Evolutionary conservation across 2,113 vertebrate species (phyloP), one percentile per base, ranked within the genome.

Genomic region (Arvicanthis niloticus): DNA sequence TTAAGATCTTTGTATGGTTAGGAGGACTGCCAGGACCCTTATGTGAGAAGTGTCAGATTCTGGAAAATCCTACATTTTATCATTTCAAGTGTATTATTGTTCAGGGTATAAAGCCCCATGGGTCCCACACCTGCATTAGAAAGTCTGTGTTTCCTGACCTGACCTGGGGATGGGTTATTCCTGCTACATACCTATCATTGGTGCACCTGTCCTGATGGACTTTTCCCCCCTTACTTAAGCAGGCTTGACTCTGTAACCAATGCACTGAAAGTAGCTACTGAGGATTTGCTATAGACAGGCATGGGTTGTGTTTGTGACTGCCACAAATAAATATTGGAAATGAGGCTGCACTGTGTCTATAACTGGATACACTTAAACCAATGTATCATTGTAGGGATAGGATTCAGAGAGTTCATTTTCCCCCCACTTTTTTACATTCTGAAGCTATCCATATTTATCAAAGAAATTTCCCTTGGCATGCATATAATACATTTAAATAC

Each of bases 361-460:
- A 78, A 48, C 72, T 82, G 62, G 7, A 48, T 94, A 65, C 7
- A n/a, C 48, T 92, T 72, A 70, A 93, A 51, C 22, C 24, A 37
- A 0, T 0, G 19, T 11, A 62, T 26, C 8, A 3, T 7, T 17
- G 1, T 8, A 48, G 17, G 48, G 7, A 53, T 16, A 53, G 2
- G 7, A 67, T 80, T 40, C 8, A 65, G 3, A 37, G 86, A 65
- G 53, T 80, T 94, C 21, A 31, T 56, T 22, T 60, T 45, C 31
- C 24, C 16, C 22, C 11, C 21, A 29, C 78, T 89, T 70, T 70
- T 88, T 84, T 45, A 56, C 31, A 65, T 48, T 81, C 72, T 29
- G 45, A 24, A 3, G 48, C 21, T 65, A 45, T 24, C n/a, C 75
- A n/a, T 24, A 37, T 65, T 93, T 48, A 65, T 45, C 34, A 16